Evolutionary conservation across 2,888 invertebrate species (phyloP).

Genomic region (Philonicus albiceps): DNA sequence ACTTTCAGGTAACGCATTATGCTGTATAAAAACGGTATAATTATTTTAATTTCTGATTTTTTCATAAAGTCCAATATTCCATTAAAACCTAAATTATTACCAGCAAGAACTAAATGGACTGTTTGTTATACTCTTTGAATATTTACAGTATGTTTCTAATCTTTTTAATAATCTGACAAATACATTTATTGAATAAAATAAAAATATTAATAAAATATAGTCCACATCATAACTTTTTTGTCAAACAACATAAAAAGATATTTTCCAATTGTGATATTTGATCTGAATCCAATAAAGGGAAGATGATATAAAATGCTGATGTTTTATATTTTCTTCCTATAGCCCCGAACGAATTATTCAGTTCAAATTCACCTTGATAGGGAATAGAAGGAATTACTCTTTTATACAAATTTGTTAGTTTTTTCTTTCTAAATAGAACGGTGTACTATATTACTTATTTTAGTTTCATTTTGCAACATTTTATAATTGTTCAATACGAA

Average conservation of each 20-base stretch:
- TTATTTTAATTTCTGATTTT: slow-evolving; percentile 42
- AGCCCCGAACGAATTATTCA: slow-evolving; percentile 40
- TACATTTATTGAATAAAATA: too few species aligned
- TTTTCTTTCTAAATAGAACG: slow-evolving; percentile 31
- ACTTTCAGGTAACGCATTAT: slow-evolving; percentile 25
- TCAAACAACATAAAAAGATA: slow-evolving; percentile 35
- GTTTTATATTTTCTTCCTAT: slow-evolving; percentile 40
- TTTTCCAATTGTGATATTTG: slow-evolving; percentile 40
- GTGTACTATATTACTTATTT: slow-evolving; percentile 39
- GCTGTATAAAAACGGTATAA: slow-evolving; percentile 13
- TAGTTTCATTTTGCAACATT: neutral
- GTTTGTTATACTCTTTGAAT: neutral
- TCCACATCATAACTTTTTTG: neutral
- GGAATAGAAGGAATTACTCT: slow-evolving; percentile 31
- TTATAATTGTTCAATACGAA: slow-evolving; percentile 11
- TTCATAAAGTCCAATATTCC: too few species aligned
- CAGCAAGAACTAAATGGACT: slow-evolving; percentile 46
- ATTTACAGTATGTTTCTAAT: slow-evolving; percentile 34
- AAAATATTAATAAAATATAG: too few species aligned
- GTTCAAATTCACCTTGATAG: slow-evolving; percentile 43
- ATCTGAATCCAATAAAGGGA: slow-evolving; percentile 32
- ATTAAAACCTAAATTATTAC: too few species aligned
- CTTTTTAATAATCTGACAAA: slow-evolving; percentile 17
- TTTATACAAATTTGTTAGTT: slow-evolving; percentile 1
- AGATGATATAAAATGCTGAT: slow-evolving; percentile 28